Conservation (phyloP, 2,888 invertebrate genomes). For the Agrochola litura region DNA sequence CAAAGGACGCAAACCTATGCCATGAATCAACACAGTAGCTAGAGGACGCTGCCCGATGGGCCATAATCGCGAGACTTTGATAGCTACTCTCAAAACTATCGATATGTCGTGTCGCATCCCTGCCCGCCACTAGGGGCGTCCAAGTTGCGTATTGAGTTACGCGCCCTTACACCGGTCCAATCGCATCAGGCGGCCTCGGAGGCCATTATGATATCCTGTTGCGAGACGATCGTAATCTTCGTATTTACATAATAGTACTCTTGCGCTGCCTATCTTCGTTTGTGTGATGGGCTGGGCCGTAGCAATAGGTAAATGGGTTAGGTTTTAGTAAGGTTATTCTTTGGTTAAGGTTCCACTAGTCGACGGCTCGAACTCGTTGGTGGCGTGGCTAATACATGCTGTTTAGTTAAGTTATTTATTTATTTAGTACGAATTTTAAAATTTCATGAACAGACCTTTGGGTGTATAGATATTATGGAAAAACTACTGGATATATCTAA, state of each 20-base stretch:
- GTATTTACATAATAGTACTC: constrained; percentile 85
- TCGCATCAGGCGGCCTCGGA: constrained; percentile 78
- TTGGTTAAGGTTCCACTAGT: too few species aligned
- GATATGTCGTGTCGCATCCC: constrained; percentile 59
- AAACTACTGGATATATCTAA: too few species aligned
- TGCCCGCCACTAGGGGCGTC: constrained; percentile 78
- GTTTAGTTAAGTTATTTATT: too few species aligned
- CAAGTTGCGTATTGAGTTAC: constrained; percentile 89
- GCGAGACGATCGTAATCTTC: constrained; percentile 81
- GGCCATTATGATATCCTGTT: constrained; percentile 84
- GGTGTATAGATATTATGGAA: too few species aligned
- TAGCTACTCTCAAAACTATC: neutral
- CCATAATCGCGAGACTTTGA: neutral
- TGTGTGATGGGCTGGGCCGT: constrained; percentile 54
- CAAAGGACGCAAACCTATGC: neutral
- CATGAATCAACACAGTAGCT: neutral
- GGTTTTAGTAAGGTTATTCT: neutral
- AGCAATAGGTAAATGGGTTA: constrained; percentile 43
- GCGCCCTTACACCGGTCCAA: constrained; percentile 82
- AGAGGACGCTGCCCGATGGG: neutral
- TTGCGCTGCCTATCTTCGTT: constrained; percentile 69
- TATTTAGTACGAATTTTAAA: too few species aligned
- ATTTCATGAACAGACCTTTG: too few species aligned
- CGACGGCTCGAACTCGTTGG: too few species aligned
- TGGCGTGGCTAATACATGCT: too few species aligned